These are phyloP conservation scores for Mizuhopecten yessoensis DNA, from an alignment of 1,140 invertebrate species.

Conservation along the genomic window DNA sequence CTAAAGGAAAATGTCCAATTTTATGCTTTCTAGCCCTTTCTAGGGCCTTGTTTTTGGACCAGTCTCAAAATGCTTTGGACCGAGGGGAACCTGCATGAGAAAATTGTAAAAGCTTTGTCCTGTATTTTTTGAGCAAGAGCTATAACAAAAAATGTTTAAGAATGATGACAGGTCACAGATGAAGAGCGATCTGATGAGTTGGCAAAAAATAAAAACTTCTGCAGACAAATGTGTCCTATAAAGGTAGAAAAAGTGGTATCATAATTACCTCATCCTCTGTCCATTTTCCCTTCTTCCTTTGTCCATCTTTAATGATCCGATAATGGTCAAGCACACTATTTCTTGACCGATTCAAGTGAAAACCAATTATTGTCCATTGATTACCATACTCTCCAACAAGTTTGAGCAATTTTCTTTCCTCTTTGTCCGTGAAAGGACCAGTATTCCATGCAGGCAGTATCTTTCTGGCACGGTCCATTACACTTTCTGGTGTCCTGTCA, in stretches of 20 bases:
- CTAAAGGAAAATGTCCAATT: too few species aligned
- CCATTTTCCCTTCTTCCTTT: background rate
- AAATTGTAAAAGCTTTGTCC: too few species aligned
- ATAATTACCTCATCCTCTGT: background rate
- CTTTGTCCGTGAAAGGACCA: background rate
- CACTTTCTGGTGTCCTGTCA: background rate
- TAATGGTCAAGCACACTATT: background rate
- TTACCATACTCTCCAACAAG: background rate
- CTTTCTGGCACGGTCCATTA: slow-evolving; percentile 5
- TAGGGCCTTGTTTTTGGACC: too few species aligned
- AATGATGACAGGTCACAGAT: too few species aligned
- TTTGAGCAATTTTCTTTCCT: background rate
- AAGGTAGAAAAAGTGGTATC: background rate
- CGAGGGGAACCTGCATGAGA: too few species aligned
- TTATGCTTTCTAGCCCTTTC: too few species aligned
- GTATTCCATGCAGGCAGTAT: background rate
- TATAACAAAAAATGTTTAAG: too few species aligned
- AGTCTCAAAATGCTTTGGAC: too few species aligned
- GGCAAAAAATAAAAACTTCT: too few species aligned
- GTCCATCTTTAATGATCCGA: background rate
- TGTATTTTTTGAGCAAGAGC: too few species aligned
- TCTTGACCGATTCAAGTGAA: background rate
- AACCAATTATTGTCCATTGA: background rate
- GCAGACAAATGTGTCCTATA: too few species aligned
- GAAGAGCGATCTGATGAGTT: too few species aligned